Percentiles rank a stretch among this genome's conserved stretches.
Evolutionary conservation across 2,888 invertebrate species (phyloP).

Genomic region (Sarcophaga rosellei): DNA sequence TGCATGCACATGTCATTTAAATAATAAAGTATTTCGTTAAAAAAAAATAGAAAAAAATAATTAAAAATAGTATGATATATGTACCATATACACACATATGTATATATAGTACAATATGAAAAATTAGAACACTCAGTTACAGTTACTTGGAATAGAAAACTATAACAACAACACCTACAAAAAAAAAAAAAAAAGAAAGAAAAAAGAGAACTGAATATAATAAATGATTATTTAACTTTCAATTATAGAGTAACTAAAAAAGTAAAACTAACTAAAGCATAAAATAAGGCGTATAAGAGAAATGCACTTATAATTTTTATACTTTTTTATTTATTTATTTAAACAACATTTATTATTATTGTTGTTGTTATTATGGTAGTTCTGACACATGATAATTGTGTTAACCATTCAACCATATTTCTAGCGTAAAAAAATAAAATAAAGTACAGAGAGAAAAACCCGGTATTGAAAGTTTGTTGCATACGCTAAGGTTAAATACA

Average conservation of each 20-base stretch:
- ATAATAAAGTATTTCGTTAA: constrained; percentile 66
- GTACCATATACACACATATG: no score
- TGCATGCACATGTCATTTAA: constrained; percentile 67
- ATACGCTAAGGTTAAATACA: constrained; percentile 40
- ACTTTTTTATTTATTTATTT: not conserved
- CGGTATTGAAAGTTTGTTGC: constrained; percentile 40
- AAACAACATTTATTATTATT: constrained; percentile 24
- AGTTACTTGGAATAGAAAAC: constrained; percentile 6
- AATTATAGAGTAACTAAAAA: constrained; percentile 31
- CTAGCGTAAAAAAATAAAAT: not conserved
- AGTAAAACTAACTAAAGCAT: constrained; percentile 36
- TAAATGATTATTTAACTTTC: constrained; percentile 63
- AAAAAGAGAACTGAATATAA: constrained; percentile 32
- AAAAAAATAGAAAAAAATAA: constrained; percentile 44
- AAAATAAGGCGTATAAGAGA: constrained; percentile 54
- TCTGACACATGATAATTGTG: constrained; percentile 67
- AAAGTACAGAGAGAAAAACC: not conserved
- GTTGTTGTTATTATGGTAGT: constrained; percentile 26
- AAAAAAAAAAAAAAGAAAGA: not conserved
- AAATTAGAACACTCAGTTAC: constrained; percentile 45
- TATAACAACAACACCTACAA: constrained; percentile 38
- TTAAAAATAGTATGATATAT: constrained; percentile 45
- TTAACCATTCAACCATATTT: constrained; percentile 53
- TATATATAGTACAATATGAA: not conserved
- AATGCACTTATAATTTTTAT: constrained; percentile 9